Evolutionary conservation across 2,797 vertebrate genomes (phyloP), one percentile per base, ranked within the genome.

Genomic region (Phoxinus dragarum): DNA sequence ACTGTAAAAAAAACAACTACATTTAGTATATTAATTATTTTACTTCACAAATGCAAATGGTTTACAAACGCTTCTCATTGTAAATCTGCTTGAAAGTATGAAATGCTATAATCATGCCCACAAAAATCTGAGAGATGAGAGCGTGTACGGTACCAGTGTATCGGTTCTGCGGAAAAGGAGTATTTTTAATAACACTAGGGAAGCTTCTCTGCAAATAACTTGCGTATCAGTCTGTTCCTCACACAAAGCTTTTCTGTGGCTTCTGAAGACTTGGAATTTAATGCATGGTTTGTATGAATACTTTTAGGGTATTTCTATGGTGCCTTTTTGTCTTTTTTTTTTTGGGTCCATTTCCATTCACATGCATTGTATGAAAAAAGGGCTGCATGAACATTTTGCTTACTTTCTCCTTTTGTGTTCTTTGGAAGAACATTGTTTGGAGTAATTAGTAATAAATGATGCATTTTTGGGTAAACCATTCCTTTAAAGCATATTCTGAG

Each of bases 371-470:
- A 73, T 54, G 80, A 82, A 69, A 40, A 76, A 81, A 31, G 27
- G 59, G 40, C 79, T 68, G 44, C 42, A 68, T 80, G 79, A 68
- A 47, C 10, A 52, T 68, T 49, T 49, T 17, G 31, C 19, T 52
- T n/a, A 80, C 68, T 80, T 80, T 80, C 79, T n/a, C 44, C 42
- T 80, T 49, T 80, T 68, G 64, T 52, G 27, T 80, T 52, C 4
- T 64, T 31, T 66, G 59, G 40, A 31, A 47, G 40, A 79, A 21
- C 10, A 21, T 66, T 79, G 16, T 64, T 31, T 44, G 9, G 27
- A 36, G 21, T 74, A 36, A 64, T n/a, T 47, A 14, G 31, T 27
- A 5, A 34, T 59, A 72, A 34, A 59, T 27, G 49, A n/a, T 64
- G 71, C 19, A 23, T 72, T 34, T 71, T 81, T 42, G 69, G 67